These are phyloP conservation scores for Platyscapa corneri DNA, from an alignment of 1,140 invertebrate genomes.

Conservation along the genomic window DNA sequence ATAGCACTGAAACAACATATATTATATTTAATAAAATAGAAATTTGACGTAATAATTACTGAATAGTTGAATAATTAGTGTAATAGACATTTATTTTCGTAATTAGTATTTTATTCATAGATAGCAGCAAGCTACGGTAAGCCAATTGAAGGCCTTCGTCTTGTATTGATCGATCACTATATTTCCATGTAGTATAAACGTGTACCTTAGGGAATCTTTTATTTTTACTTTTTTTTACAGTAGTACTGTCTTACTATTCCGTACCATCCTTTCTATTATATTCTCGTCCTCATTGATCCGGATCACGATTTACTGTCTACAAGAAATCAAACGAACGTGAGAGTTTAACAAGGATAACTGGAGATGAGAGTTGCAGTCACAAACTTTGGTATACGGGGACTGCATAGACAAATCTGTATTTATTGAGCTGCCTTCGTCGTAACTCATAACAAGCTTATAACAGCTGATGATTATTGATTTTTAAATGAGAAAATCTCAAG, in stretches of 20 bases:
- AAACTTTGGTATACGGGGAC: constrained; percentile 1
- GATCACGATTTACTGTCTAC: neutral
- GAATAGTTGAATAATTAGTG: no score
- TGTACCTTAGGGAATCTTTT: neutral
- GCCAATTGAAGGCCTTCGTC: neutral
- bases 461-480: no score
- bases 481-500: neutral
- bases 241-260: neutral
- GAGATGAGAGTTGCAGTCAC: neutral
- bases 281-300: constrained; percentile 6
- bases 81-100: constrained; percentile 25
- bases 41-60: no score
- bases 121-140: neutral
- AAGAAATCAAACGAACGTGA: neutral
- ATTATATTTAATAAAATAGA: no score
- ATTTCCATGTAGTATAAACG: neutral
- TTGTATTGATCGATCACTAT: neutral
- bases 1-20: no score
- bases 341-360: neutral
- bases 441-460: constrained; percentile 13
- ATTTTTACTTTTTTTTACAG: neutral
- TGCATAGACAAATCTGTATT: constrained; percentile 40
- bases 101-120: constrained; percentile 37
- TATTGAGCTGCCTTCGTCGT: constrained; percentile 7
- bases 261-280: neutral